Percentiles rank a stretch among this genome's conserved stretches.
phyloP scores from a whole-genome alignment of 92 coral and sea anemone genomes.

The Epizoanthus scotinus region DNA sequence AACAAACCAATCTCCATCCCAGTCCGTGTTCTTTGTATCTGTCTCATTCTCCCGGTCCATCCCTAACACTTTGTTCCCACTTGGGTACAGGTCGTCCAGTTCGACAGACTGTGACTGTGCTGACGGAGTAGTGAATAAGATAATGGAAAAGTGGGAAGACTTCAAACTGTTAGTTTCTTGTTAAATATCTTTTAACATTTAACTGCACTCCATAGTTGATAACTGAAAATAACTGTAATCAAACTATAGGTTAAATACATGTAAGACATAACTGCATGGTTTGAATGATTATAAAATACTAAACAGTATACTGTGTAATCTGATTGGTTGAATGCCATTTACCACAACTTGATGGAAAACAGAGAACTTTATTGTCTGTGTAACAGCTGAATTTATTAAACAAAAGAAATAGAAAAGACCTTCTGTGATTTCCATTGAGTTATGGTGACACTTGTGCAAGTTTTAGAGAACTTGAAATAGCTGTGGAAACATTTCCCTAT shows the following conservation, averaged over 20 bases:
- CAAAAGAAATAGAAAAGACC: too few relatives aligned
- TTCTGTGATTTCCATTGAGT: too few relatives aligned
- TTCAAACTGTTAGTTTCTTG: conserved; percentile 86
- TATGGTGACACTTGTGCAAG: too few relatives aligned
- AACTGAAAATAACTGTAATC: not conserved
- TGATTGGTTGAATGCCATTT: too few relatives aligned
- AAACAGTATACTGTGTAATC: too few relatives aligned
- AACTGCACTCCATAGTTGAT: conserved; percentile 9
- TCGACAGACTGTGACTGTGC: conserved; percentile 47
- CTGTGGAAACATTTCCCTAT: too few relatives aligned
- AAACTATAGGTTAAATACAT: not conserved
- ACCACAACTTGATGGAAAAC: too few relatives aligned
- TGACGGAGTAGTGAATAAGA: conserved; percentile 70
- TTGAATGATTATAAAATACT: too few relatives aligned
- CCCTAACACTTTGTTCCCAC: conserved; percentile 39
- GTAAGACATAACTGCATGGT: not conserved
- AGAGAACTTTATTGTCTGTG: too few relatives aligned
- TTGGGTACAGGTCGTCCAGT: conserved; percentile 40
- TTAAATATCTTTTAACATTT: conserved; percentile 34
- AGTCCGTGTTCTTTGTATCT: not conserved
- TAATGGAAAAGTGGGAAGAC: conserved; percentile 90
- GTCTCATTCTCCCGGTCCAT: not conserved
- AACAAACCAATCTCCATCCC: not conserved
- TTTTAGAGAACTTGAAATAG: too few relatives aligned
- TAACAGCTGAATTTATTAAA: too few relatives aligned